phyloP scores from a whole-genome alignment of 2,797 vertebrate species.

The Galagoides demidoff region DNA sequence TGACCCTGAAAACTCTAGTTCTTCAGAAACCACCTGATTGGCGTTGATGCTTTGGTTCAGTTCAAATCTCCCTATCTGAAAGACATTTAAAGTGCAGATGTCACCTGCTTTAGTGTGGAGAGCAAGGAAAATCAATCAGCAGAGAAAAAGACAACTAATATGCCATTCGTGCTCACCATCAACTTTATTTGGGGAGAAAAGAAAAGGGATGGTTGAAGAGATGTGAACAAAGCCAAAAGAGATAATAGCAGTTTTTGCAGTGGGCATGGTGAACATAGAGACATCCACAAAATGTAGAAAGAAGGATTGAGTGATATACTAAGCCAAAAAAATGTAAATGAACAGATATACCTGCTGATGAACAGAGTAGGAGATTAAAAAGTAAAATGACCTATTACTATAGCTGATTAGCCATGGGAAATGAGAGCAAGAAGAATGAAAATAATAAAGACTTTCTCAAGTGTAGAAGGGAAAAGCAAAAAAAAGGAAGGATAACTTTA shows the following conservation, averaged over 20 bases:
- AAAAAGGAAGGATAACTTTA: not conserved
- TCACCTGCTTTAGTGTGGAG: not conserved
- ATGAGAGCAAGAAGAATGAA: not conserved
- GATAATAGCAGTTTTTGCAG: not conserved
- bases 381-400: not conserved
- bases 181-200: not conserved
- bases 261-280: not conserved
- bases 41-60: not conserved
- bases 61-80: slow-evolving; percentile 44
- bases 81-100: slow-evolving; percentile 54
- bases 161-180: not conserved
- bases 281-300: not conserved
- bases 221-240: not conserved
- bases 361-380: not conserved
- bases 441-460: not conserved
- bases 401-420: not conserved
- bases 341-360: not conserved
- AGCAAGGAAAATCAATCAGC: not conserved
- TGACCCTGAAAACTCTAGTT: slow-evolving; percentile 30
- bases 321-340: not conserved
- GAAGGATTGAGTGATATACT: not conserved
- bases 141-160: slow-evolving; percentile 20
- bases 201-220: not conserved
- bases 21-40: not conserved
- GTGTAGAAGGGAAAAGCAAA: not conserved